phyloP scores from a whole-genome alignment of 2,797 vertebrate genomes.

The Myotis pilosus region DNA sequence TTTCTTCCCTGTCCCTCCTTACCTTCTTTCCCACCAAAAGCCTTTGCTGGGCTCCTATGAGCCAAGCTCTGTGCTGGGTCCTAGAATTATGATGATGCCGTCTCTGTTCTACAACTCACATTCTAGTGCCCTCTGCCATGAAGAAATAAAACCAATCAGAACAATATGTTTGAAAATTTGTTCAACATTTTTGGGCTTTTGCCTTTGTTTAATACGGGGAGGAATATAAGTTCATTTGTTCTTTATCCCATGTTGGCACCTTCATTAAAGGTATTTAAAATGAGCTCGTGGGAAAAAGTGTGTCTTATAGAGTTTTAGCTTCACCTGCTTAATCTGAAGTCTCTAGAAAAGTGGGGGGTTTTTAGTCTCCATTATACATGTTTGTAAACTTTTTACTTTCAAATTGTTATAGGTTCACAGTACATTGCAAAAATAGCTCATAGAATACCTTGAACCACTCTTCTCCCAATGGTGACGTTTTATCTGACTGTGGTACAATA shows the following conservation, averaged over 20 bases:
- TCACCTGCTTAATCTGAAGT: background rate
- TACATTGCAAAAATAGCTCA: background rate
- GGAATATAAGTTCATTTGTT: background rate
- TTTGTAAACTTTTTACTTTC: slow-evolving; percentile 41
- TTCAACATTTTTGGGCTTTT: background rate
- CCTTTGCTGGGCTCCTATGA: background rate
- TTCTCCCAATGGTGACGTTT: background rate
- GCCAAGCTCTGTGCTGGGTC: background rate
- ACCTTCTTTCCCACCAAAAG: background rate
- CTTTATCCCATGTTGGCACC: background rate
- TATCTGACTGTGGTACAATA: background rate
- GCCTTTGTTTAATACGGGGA: background rate
- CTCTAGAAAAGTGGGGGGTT: background rate
- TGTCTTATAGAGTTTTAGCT: background rate
- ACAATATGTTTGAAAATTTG: background rate
- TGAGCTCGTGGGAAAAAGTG: background rate
- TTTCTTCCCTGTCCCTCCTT: background rate
- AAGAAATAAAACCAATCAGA: slow-evolving; percentile 19
- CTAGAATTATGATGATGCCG: background rate
- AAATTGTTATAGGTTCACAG: background rate
- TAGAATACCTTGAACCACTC: background rate
- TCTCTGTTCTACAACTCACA: background rate
- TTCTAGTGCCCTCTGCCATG: background rate
- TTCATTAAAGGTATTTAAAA: slow-evolving; percentile 19
- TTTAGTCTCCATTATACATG: background rate